Conservation (phyloP, 2,797 vertebrate species). For the Halcyon leucocephala region DNA sequence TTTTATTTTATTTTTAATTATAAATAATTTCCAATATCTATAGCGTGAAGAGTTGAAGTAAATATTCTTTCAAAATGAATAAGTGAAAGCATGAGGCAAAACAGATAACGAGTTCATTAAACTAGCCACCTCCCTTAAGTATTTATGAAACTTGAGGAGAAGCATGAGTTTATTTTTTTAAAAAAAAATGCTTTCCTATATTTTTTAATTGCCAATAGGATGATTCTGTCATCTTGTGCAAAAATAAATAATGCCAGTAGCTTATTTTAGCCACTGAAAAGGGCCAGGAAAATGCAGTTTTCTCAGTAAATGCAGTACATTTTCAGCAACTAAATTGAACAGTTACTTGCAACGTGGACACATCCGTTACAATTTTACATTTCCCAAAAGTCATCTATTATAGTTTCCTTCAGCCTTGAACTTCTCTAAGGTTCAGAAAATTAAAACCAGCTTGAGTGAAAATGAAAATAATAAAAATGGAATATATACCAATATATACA, state of each 20-base stretch:
- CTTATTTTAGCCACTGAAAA: constrained; percentile 43
- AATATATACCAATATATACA: too few relatives aligned
- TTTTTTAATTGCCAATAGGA: constrained; percentile 19
- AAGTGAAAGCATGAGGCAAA: neutral
- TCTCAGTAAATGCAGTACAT: neutral
- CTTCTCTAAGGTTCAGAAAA: neutral
- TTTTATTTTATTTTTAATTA: too few relatives aligned
- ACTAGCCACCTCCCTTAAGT: neutral
- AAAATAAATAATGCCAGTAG: constrained; percentile 45
- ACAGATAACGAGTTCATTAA: neutral
- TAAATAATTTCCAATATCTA: neutral
- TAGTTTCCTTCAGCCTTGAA: neutral
- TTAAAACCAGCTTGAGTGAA: neutral
- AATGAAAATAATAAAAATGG: too few relatives aligned
- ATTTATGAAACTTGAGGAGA: constrained; percentile 2
- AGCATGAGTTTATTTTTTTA: neutral
- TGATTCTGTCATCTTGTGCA: neutral
- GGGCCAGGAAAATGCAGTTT: constrained; percentile 6
- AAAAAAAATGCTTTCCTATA: neutral
- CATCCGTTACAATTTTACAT: neutral
- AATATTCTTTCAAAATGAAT: neutral
- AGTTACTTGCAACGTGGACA: neutral
- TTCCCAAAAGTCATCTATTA: neutral
- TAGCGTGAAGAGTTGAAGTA: neutral
- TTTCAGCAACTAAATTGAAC: neutral